Base-by-base conservation (phyloP, 2,797 vertebrate species). In the Lithobates sylvaticus region DNA sequence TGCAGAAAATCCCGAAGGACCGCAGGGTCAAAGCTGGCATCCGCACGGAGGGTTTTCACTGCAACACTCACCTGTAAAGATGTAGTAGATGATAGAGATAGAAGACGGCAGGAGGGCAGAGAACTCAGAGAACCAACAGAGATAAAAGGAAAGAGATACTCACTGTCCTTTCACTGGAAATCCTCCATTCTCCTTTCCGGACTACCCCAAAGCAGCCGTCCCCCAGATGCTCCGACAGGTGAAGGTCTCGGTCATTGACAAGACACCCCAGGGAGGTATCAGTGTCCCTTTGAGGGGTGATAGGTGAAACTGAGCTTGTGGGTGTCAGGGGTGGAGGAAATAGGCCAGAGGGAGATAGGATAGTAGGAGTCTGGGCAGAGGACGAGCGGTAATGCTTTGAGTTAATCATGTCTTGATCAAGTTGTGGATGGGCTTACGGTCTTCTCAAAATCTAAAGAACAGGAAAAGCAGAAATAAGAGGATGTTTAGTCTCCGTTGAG, bases 1-100 rank as follows among this genome's bases (percentile, higher is more conserved):
- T 96, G 93, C 6, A 98, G 94, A 88, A 98, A 98, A 89, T 97
- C 97, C 0, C 92, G 93, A 84, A 97, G 94, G 0, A 93, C 95
- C 0, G 95, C 91, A 0, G 90, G 85, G 76, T 95, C 93, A 27
- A 85, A 88, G 0, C 94, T 93, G 88, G 92, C 73, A 32, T 91
- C 94, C 36, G 84, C 91, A 64, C 91, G 94, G 3, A 97, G 92
- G 0, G 94, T 94, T 78, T 97, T 97, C 0, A 96, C 96, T 0
- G 96, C 96, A 1, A 96, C 96, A 0, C 89, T 87, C 1, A 96
- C 3, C 96, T 97, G 91, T 21, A 29, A 68, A 27, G 32, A 44
- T 3, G 42, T 1, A 74, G 8, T 36, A 36, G 34, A 36, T 36
- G 34, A 36, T 36, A 36, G 5, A 36, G 34, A 0, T 6, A 36